Evolutionary conservation across 2,797 vertebrate species (phyloP).

Genomic region (Poeciliopsis gracilis): DNA sequence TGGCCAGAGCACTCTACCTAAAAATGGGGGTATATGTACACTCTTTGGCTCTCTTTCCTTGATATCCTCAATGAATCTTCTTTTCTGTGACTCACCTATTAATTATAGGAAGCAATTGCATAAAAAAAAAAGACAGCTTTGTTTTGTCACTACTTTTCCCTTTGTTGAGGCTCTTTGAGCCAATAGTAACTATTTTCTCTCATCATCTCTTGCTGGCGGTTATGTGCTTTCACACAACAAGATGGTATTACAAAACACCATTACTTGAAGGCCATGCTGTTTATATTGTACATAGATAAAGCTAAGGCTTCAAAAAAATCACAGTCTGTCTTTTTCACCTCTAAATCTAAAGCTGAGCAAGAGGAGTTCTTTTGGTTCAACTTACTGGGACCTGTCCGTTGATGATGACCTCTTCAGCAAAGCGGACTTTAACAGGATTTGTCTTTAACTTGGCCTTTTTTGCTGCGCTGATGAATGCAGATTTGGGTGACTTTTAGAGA

Average conservation of each 20-base stretch:
- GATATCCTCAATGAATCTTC: not conserved
- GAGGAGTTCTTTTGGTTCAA: conserved; percentile 51
- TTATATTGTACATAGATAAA: not conserved
- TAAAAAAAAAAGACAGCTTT: not conserved
- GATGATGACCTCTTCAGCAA: conserved; percentile 98
- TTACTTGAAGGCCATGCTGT: not conserved
- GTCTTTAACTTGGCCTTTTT: conserved; percentile 99
- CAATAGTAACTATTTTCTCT: not conserved
- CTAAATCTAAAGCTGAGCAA: conserved; percentile 1
- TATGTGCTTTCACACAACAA: not conserved
- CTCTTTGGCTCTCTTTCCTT: not conserved
- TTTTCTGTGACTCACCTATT: not conserved
- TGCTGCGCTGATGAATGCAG: conserved; percentile 98
- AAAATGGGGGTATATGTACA: not conserved
- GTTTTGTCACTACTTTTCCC: not conserved
- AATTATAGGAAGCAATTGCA: not conserved
- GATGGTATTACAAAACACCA: not conserved
- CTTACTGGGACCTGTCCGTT: conserved; percentile 98
- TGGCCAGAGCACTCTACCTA: not conserved
- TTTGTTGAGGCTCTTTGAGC: not conserved
- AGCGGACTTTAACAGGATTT: conserved; percentile 98
- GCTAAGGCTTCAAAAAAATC: not conserved
- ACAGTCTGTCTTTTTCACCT: conserved; percentile 11
- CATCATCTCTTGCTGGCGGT: not conserved
- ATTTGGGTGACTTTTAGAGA: conserved; percentile 91